A percentile compares a stretch with the other conserved stretches of the same genome.
These are phyloP conservation scores for Engystomops pustulosus DNA, from an alignment of 2,113 vertebrate species.

Conservation along the genomic window DNA sequence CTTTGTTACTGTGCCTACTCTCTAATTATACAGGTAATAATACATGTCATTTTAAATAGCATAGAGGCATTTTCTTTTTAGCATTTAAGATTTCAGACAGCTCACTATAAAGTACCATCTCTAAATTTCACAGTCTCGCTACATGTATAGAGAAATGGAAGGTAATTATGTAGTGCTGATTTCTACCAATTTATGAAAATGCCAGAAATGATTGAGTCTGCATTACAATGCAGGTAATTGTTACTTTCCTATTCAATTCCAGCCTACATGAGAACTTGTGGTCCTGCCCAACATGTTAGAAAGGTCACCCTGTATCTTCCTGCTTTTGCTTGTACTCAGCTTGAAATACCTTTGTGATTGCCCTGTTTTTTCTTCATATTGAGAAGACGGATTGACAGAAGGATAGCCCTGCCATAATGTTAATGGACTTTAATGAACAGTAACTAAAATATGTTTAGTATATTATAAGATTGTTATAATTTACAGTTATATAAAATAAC, in stretches of 20 bases:
- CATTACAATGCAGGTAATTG: slow-evolving; percentile 49
- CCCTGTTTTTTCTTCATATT: not conserved
- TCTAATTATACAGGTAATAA: slow-evolving; percentile 19
- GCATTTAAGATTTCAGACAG: slow-evolving; percentile 29
- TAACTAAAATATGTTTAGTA: too few species aligned
- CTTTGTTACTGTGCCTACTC: slow-evolving; percentile 7
- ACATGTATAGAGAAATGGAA: slow-evolving; percentile 26
- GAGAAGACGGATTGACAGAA: too few species aligned
- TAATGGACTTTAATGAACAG: too few species aligned
- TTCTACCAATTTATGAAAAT: slow-evolving; percentile 39
- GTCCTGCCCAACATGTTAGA: slow-evolving; percentile 22
- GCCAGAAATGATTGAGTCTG: slow-evolving; percentile 48
- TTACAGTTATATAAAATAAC: too few species aligned
- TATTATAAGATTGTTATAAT: too few species aligned
- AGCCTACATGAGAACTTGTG: slow-evolving; percentile 27
- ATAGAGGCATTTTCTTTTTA: slow-evolving; percentile 24
- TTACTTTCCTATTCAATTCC: slow-evolving; percentile 22
- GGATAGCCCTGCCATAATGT: too few species aligned
- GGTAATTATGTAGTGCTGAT: slow-evolving; percentile 43
- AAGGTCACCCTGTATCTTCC: slow-evolving; percentile 26
- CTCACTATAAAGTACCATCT: slow-evolving; percentile 18
- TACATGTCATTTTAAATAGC: slow-evolving; percentile 32
- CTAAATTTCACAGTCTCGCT: not conserved
- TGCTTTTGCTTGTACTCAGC: not conserved
- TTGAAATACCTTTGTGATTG: not conserved